These are phyloP conservation scores for Leucosticte australis DNA, from an alignment of 2,113 vertebrate genomes.

Conservation along the genomic window DNA sequence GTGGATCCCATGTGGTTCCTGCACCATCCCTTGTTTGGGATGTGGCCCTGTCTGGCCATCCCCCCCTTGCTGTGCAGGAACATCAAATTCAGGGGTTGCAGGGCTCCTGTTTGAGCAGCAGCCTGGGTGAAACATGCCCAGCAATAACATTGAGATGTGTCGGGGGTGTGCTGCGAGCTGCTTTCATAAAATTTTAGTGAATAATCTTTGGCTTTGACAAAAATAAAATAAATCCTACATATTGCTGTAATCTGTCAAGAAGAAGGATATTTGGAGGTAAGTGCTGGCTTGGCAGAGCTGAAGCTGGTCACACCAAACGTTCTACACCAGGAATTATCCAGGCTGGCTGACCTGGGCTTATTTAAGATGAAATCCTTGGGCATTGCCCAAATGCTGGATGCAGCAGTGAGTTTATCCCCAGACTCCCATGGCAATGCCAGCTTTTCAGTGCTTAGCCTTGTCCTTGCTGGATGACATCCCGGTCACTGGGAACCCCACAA, in stretches of 20 bases:
- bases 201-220: constrained; percentile 22
- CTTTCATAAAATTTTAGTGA: not conserved
- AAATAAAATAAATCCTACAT: not conserved
- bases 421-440: not conserved
- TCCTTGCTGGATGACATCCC: not conserved
- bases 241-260: not conserved
- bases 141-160: fast-evolving
- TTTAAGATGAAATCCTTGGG: constrained; percentile 51
- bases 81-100: not conserved
- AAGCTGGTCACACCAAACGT: not conserved
- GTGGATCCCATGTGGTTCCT: not conserved
- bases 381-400: not conserved
- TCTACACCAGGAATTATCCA: not conserved
- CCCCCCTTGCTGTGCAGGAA: fast-evolving
- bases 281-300: not conserved
- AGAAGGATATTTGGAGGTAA: not conserved
- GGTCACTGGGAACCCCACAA: fast-evolving
- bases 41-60: not conserved
- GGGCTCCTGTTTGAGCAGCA: not conserved
- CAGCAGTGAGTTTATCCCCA: not conserved
- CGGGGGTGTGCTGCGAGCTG: fast-evolving
- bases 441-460: not conserved
- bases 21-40: no score
- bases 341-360: not conserved
- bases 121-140: not conserved